A percentile compares a stretch with the other conserved stretches of the same genome.
Evolutionary conservation across 1,140 invertebrate genomes (phyloP).

Genomic region (Holcopasites calliopsidis): DNA sequence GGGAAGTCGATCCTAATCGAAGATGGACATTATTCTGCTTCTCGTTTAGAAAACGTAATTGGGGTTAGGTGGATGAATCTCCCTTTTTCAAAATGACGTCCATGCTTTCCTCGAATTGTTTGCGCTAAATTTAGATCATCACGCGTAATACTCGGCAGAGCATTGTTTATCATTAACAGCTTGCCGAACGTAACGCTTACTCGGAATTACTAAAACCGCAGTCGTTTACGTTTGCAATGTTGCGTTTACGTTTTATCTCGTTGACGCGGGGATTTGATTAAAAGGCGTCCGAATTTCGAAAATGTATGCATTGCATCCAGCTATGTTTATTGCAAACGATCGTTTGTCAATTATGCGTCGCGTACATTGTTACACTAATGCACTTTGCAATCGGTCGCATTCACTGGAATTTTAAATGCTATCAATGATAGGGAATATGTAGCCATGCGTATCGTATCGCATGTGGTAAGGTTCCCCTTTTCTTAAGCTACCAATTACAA

Average conservation of each 20-base stretch:
- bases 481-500: background rate
- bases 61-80: conserved; percentile 4
- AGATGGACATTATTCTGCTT: background rate
- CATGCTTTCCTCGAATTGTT: background rate
- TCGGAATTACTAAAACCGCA: too few species aligned
- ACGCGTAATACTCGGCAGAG: background rate
- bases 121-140: conserved; percentile 24
- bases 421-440: background rate
- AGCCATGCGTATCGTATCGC: background rate
- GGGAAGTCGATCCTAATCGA: too few species aligned
- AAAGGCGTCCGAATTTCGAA: too few species aligned
- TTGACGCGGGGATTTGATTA: too few species aligned
- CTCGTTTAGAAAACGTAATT: too few species aligned
- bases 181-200: background rate
- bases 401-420: background rate
- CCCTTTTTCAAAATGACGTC: background rate
- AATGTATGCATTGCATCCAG: too few species aligned
- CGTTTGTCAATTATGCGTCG: background rate
- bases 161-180: background rate
- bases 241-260: background rate
- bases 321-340: background rate
- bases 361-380: too few species aligned
- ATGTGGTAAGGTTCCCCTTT: background rate
- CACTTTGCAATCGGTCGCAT: too few species aligned
- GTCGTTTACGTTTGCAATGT: too few species aligned